Percentiles rank a stretch among this genome's conserved stretches.
phyloP scores from a whole-genome alignment of 2,797 vertebrate genomes.

The Pristis pectinata region DNA sequence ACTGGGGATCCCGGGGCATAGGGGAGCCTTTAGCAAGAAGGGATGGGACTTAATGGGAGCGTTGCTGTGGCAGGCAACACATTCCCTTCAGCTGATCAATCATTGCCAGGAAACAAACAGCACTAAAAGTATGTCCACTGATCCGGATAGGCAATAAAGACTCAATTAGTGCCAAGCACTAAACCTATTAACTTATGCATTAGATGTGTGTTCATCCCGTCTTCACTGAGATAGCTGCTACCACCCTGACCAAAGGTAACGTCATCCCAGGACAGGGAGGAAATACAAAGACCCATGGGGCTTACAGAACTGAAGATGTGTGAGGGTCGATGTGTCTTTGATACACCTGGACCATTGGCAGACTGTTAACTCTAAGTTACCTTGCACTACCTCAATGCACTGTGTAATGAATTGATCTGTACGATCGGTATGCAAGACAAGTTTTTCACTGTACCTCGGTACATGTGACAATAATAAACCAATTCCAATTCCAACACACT shows the following conservation, averaged over 20 bases:
- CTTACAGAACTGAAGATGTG: no score
- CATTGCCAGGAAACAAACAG: slow-evolving; percentile 33
- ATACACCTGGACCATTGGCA: not conserved
- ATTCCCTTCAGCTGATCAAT: slow-evolving; percentile 13
- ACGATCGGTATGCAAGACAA: no score
- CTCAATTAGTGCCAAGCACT: slow-evolving; percentile 1
- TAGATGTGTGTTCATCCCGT: not conserved
- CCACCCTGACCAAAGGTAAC: not conserved
- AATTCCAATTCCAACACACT: no score
- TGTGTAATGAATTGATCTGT: no score
- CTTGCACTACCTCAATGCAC: no score
- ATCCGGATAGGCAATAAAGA: slow-evolving; percentile 20
- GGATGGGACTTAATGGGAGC: not conserved
- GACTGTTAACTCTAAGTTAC: not conserved
- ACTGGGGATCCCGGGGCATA: not conserved
- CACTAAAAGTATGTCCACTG: not conserved
- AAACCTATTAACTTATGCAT: slow-evolving; percentile 27
- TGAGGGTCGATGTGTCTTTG: not conserved
- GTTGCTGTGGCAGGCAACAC: not conserved
- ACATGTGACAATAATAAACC: no score
- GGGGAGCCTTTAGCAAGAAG: not conserved
- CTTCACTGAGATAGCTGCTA: not conserved
- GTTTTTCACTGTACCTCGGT: no score
- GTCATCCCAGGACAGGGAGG: not conserved
- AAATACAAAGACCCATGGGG: not conserved